phyloP scores from a whole-genome alignment of 2,113 vertebrate genomes.

The Psilopogon haemacephalus region DNA sequence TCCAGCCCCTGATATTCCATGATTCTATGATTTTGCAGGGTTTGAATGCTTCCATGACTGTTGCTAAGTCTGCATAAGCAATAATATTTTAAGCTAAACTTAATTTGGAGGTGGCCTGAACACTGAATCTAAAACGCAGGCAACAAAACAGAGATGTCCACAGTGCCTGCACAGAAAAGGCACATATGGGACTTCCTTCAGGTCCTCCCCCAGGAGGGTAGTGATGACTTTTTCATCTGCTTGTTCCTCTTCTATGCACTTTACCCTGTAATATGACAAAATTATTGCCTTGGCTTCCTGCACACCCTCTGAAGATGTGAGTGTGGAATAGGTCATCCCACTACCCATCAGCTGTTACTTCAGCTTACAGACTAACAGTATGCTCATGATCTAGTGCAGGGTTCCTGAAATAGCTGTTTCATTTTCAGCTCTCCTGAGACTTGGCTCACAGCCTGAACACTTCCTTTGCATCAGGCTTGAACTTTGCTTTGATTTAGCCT shows the following conservation, averaged over 20 bases:
- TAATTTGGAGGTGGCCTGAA: background rate
- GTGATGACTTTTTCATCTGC: background rate
- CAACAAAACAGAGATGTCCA: background rate
- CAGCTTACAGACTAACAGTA: background rate
- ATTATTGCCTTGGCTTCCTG: background rate
- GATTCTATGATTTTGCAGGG: background rate
- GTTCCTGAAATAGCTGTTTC: background rate
- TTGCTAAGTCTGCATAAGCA: background rate
- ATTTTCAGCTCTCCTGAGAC: background rate
- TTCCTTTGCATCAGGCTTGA: background rate
- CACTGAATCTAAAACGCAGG: rapidly evolving
- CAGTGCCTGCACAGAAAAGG: background rate
- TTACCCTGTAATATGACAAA: background rate
- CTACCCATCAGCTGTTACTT: background rate
- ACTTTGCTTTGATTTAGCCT: background rate
- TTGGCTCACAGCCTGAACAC: background rate
- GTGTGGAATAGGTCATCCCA: background rate
- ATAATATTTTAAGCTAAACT: background rate
- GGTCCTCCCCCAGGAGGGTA: background rate
- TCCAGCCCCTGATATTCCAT: too few relatives aligned
- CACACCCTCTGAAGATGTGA: background rate
- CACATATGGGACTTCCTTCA: background rate
- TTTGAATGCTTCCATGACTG: background rate
- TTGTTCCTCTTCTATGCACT: background rate
- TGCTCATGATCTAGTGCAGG: background rate